Evolutionary conservation across 2,113 vertebrate species (phyloP).

Genomic region (Xenus cinereus): DNA sequence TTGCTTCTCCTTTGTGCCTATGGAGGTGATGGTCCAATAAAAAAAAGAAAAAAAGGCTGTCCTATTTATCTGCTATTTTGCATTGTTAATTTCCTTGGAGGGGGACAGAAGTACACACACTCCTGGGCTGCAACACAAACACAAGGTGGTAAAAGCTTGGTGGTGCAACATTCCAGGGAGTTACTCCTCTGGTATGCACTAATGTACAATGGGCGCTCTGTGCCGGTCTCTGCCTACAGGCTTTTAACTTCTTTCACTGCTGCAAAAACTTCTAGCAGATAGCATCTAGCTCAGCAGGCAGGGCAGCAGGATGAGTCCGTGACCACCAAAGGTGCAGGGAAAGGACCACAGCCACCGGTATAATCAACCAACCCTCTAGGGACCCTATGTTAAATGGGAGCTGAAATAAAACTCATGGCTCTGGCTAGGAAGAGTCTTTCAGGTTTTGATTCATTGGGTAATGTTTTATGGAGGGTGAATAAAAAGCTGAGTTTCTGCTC

Average conservation of each 20-base stretch:
- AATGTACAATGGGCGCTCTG: constrained; percentile 69
- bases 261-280: not conserved
- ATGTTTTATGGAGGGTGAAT: not conserved
- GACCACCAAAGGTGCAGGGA: not conserved
- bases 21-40: not conserved
- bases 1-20: not conserved
- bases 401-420: not conserved
- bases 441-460: not conserved
- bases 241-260: constrained; percentile 38
- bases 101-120: not conserved
- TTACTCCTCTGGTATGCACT: constrained; percentile 50
- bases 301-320: fast-evolving
- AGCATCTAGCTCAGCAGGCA: not conserved
- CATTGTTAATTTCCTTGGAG: constrained; percentile 22
- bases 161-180: constrained; percentile 68
- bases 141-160: constrained; percentile 58
- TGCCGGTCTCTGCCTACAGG: constrained; percentile 26
- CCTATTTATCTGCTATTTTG: not conserved
- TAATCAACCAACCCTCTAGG: fast-evolving
- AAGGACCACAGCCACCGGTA: fast-evolving
- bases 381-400: fast-evolving
- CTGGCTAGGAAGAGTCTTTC: not conserved
- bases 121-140: constrained; percentile 18
- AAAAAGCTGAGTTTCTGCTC: not conserved
- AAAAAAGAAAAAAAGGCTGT: not conserved